Base-by-base conservation (phyloP, 1,140 invertebrate genomes). In the Arctopsyche grandis region DNA sequence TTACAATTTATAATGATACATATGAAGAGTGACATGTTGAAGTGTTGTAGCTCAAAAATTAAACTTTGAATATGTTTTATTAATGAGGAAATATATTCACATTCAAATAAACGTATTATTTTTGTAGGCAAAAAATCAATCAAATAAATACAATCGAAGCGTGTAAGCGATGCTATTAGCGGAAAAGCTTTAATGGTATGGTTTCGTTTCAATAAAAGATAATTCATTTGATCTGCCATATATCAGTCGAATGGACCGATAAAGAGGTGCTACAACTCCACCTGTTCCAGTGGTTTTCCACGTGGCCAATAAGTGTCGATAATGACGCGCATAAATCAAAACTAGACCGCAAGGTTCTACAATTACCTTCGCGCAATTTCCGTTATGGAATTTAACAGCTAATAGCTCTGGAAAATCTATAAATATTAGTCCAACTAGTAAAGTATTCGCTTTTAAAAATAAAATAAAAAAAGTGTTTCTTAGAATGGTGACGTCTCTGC, bases 391-490 rank as follows among this genome's bases (percentile, higher is more conserved):
- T 52, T 38, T 38, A 38, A 4, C 29, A 1, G 29, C 7, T 38
- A 38, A 38, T 38, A 38, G 19, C 9, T 0, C 10, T 74, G 19
- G 21, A 60, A 58, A 24, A 75, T 52, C 73, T 58, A 52, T 60
- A 60, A 60, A 60, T 60, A 19, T 60, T 21, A 60, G 48, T 60
- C 16, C 9, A 38, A 38, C 29, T 7, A 38, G 7, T 38, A 38
- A 7, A 38, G 29, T 7, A 7, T 38, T 4, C 7, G 7, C 29
- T 38, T 12, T 24, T 5, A 19, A 66, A 21, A 66, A 66, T 19
- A 71, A 21, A 81, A 69, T 70, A 56, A 66, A 78, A 38, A 38
- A 38, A 1, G 29, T 4, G 7, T 38, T n/a, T n/a, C n/a, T n/a
- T n/a, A n/a, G n/a, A n/a, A n/a, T n/a, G n/a, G 29, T 7, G 29